Evolutionary conservation across 2,888 invertebrate genomes (phyloP), one percentile per base, ranked within the genome.

Genomic region (Nebria salina): DNA sequence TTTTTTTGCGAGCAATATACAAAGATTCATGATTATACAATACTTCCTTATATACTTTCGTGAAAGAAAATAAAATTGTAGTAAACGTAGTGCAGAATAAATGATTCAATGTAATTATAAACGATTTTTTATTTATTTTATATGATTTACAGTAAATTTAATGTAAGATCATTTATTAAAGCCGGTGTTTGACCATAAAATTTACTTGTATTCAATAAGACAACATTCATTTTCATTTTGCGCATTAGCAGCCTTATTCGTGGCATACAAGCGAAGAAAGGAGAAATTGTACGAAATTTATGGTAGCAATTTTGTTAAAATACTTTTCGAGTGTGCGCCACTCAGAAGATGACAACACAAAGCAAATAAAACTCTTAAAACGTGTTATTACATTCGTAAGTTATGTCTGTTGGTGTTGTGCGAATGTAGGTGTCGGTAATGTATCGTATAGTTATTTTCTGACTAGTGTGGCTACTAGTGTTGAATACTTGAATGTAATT

Each of bases 291-390:
- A 7, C 3, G 26, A 73, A 80, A 80, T 80, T 80, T 80, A 80
- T 80, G 25, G 72, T 75, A 80, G 72, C 80, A 80, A 80, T 80
- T 80, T 80, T 72, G 75, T 80, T 80, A 80, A 80, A 80, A 80
- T 75, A 75, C 80, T 80, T 80, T 80, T 72, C 64, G 34, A 80
- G 80, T 80, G 80, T 80, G 75, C 64, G 64, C 70, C 80, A 72
- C 80, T 42, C n/a, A 68, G 74, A 73, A 64, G 68, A 74, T 75
- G 79, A 74, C 79, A 79, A 75, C 75, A 25, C 79, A 80, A 80
- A 70, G 74, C 75, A 80, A 75, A 75, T 68, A 41, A 75, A 70
- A 66, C 54, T 70, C 25, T 80, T 64, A 75, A 80, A 80, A 75
- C 70, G 54, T 64, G 75, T 80, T 80, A 80, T 80, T 70, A 72